Conservation (phyloP, 2,113 vertebrate species). For the Saccopteryx leptura region DNA sequence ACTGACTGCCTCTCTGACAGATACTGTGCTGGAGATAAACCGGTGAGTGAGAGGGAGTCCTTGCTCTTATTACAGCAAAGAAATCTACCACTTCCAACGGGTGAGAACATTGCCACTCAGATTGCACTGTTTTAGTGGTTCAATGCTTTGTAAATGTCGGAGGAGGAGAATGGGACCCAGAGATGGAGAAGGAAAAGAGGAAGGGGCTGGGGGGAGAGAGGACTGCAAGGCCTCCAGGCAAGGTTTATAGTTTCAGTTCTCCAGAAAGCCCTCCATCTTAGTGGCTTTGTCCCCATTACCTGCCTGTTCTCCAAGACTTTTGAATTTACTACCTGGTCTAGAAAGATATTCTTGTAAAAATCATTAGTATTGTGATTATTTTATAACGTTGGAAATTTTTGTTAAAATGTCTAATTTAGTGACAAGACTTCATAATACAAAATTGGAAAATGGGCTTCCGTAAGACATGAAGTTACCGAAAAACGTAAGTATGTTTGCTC, state of each 20-base stretch:
- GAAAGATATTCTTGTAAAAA: background rate
- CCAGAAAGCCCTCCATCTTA: background rate
- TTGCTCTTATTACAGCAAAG: background rate
- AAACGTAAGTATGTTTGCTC: background rate
- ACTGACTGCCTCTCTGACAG: background rate
- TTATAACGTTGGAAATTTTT: constrained; percentile 30
- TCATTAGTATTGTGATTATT: background rate
- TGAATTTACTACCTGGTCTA: background rate
- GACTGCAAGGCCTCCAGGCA: background rate
- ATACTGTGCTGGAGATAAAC: background rate
- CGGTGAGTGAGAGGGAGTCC: background rate
- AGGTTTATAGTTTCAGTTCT: background rate
- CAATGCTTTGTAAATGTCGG: background rate
- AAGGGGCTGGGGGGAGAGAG: background rate
- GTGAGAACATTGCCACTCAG: background rate
- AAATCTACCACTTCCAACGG: background rate
- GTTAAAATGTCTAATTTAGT: constrained; percentile 25
- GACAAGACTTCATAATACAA: constrained; percentile 32
- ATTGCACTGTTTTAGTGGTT: background rate
- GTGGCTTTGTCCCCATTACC: background rate
- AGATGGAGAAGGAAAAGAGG: background rate
- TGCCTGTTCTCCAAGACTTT: background rate
- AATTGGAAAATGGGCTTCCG: constrained; percentile 49
- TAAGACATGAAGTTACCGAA: background rate
- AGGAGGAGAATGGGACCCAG: background rate